Base-by-base conservation (phyloP, 1,140 invertebrate genomes). In the Lasioglossum baleicum region DNA sequence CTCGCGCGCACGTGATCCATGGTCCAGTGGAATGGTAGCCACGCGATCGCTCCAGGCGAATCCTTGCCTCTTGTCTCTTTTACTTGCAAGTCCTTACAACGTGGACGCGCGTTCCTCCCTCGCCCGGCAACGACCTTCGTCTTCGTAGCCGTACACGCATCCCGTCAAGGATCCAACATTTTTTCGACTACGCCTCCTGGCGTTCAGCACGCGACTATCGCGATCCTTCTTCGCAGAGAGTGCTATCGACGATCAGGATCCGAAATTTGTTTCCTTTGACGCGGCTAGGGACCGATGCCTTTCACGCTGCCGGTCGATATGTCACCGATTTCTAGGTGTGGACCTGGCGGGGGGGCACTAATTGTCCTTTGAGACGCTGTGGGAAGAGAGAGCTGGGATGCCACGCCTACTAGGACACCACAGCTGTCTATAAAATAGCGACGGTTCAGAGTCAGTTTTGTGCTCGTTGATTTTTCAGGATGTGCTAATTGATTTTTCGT, bases 11-110 rank as follows among this genome's bases (percentile, higher is more conserved):
- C 85, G 82, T 86, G 84, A 87, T 88, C 73, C 83, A 84, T 80
- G 84, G 86, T 78, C 71, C 11, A 74, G 81, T 31, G 80, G 71
- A 74, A 61, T 76, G 78, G 82, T 84, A 75, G 88, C 89, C 89
- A 90, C 89, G 89, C 88, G 89, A 90, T 68, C 88, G 88, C 88
- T 90, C 85, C 89, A 81, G 87, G 89, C 89, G 72, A 87, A 81
- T 88, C 72, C 67, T 81, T 82, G 78, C 71, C 80, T 85, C 83
- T 73, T 83, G 63, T n/a, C 71, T 78, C 65, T 74, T 85, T 84
- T 75, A 78, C 84, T 81, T 82, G 88, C 79, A 73, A 84, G 69
- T 82, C 77, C 35, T 70, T 70, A 66, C 80, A 61, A 53, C 48
- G 22, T n/a, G 68, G 44, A 65, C 48, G 40, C 58, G 61, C 79